Base-by-base conservation (phyloP, 2,888 invertebrate genomes). In the Rotaria sp. region DNA sequence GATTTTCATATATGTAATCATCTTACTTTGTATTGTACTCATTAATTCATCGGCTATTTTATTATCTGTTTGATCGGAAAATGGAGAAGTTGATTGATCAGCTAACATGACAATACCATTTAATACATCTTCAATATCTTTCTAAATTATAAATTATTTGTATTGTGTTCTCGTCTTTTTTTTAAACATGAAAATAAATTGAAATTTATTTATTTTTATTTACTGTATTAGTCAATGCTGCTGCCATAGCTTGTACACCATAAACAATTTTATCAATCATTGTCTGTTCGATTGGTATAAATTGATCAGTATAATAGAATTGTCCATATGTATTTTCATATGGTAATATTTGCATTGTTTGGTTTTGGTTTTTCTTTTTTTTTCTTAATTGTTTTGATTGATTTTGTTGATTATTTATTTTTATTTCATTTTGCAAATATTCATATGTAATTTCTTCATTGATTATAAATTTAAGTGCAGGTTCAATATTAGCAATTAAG, bases 21-120 rank as follows among this genome's bases (percentile, higher is more conserved):
- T 52, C 8, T 67, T 80, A 80, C 80, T 80, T 45, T 80, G 80
- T 26, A 80, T 41, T 45, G 80, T 80, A 38, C n/a, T 80, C 80
- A 80, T 45, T 0, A 80, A 8, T 80, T 80, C 45, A 80, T 80
- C 80, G 18, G 24, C 45, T 45, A 45, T 38, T 38, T 41, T 75
- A 18, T 8, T 74, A 38, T 35, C 18, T 7, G 21, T 18, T 26
- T 74, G 38, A 75, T 26, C 24, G 24, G 38, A 41, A 2, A 41
- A 18, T 24, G 38, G 38, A 38, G 80, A 80, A n/a, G 24, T 18
- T 5, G 35, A 41, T 38, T 38, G 80, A 45, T 80, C 80, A 26
- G 45, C 13, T 5, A 26, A 4, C 7, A 80, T 45, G 13, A 80
- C 10, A n/a, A 80, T 10, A 80, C 45, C n/a, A 80, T 80, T 80